A percentile compares a stretch with the other conserved stretches of the same genome.
Conservation (phyloP, 2,797 vertebrate species). For the Micrastur ruficollis region DNA sequence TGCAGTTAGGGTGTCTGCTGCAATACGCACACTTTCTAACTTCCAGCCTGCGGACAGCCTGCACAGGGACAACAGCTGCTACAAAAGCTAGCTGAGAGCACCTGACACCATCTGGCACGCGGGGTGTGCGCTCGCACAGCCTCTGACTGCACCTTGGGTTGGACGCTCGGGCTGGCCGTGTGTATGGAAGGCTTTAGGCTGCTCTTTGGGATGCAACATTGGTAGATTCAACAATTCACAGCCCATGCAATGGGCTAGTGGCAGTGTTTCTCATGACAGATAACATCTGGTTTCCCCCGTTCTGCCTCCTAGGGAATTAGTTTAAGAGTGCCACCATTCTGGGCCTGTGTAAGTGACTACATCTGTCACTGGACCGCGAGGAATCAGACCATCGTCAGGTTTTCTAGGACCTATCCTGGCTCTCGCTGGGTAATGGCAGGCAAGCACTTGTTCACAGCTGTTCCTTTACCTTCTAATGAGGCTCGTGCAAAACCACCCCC, state of each 20-base stretch:
- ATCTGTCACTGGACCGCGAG: background rate
- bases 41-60: background rate
- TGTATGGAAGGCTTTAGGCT: background rate
- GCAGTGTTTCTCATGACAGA: background rate
- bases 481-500: background rate
- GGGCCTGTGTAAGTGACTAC: fast-evolving
- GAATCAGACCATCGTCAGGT: background rate
- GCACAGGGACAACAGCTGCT: background rate
- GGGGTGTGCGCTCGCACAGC: background rate
- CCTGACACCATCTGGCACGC: background rate
- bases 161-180: fast-evolving
- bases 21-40: background rate
- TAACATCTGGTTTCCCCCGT: background rate
- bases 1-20: background rate
- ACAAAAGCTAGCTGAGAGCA: background rate
- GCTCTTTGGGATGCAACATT: background rate
- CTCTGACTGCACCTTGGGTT: fast-evolving
- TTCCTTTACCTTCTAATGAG: background rate
- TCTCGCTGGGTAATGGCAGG: background rate
- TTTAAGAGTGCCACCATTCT: background rate
- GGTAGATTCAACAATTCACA: background rate
- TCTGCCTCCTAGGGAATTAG: background rate
- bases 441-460: background rate
- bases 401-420: background rate
- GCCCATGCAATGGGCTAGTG: background rate